Conservation (phyloP, 2,113 vertebrate species). For the Geococcyx californianus region DNA sequence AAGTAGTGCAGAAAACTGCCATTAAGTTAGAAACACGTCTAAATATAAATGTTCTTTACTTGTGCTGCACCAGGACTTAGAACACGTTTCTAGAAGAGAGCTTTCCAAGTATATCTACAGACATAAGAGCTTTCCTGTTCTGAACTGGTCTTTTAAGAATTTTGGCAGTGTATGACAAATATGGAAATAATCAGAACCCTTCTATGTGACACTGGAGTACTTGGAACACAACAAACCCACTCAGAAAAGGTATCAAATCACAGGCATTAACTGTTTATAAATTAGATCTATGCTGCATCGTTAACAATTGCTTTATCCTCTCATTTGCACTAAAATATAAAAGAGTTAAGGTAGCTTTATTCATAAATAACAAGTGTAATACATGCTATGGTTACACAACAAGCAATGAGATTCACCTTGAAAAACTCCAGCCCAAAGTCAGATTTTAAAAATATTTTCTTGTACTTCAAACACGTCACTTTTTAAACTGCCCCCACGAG, state of each 20-base stretch:
- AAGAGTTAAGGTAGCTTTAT: background rate
- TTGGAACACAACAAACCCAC: slow-evolving; percentile 24
- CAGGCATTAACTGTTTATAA: slow-evolving; percentile 20
- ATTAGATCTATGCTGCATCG: background rate
- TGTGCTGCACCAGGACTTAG: background rate
- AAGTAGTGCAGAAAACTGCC: too few species aligned
- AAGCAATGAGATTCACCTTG: background rate
- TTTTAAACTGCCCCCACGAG: background rate
- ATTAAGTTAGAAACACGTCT: background rate
- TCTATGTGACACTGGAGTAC: slow-evolving; percentile 23
- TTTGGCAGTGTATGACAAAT: slow-evolving; percentile 53
- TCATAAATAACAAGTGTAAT: background rate
- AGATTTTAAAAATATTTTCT: background rate
- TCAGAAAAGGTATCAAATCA: slow-evolving; percentile 30
- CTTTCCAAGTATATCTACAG: slow-evolving; percentile 28
- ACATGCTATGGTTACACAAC: background rate
- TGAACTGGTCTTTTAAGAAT: slow-evolving; percentile 39
- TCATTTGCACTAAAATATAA: background rate
- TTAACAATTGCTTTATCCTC: background rate
- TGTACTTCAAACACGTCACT: background rate
- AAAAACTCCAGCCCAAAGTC: background rate
- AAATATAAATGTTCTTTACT: slow-evolving; percentile 38
- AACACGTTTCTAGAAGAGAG: background rate
- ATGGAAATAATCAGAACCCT: slow-evolving; percentile 61
- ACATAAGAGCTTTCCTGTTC: slow-evolving; percentile 23